Evolutionary conservation across 1,140 invertebrate genomes (phyloP).

Genomic region (Philopotamus ludificatus): DNA sequence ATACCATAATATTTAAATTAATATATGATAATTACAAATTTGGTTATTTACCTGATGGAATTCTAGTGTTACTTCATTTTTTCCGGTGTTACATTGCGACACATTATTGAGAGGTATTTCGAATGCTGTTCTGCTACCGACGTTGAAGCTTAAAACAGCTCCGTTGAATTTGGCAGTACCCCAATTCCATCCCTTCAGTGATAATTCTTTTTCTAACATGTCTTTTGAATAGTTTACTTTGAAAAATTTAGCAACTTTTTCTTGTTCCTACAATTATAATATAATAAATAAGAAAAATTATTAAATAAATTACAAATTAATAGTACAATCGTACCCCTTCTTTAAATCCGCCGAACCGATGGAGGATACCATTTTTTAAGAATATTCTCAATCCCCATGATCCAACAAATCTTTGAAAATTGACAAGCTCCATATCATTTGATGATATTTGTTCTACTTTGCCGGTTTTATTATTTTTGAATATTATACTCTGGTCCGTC

Average conservation of each 20-base stretch:
- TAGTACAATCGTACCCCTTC: slow-evolving; percentile 67
- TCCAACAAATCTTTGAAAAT: slow-evolving; percentile 90
- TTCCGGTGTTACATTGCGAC: slow-evolving; percentile 93
- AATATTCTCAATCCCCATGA: slow-evolving; percentile 88
- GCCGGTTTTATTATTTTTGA: slow-evolving; percentile 95
- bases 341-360: slow-evolving; percentile 93
- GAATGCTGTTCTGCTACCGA: slow-evolving; percentile 87
- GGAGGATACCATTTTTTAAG: slow-evolving; percentile 85
- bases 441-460: slow-evolving; percentile 89
- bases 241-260: slow-evolving; percentile 85
- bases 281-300: background rate
- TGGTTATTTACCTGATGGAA: slow-evolving; percentile 96
- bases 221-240: slow-evolving; percentile 80
- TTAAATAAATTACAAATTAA: slow-evolving; percentile 4
- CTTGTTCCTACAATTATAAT: slow-evolving; percentile 63
- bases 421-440: slow-evolving; percentile 85
- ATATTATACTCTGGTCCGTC: slow-evolving; percentile 87
- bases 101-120: slow-evolving; percentile 96
- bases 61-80: slow-evolving; percentile 98
- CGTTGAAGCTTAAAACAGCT: slow-evolving; percentile 88
- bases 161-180: slow-evolving; percentile 94
- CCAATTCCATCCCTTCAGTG: slow-evolving; percentile 99
- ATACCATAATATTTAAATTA: slow-evolving; percentile 35
- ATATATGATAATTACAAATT: too few species aligned
- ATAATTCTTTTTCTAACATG: slow-evolving; percentile 88